A percentile compares a stretch with the other conserved stretches of the same genome.
These are phyloP conservation scores for Emberiza fucata DNA, from an alignment of 2,113 vertebrate species.

Conservation along the genomic window DNA sequence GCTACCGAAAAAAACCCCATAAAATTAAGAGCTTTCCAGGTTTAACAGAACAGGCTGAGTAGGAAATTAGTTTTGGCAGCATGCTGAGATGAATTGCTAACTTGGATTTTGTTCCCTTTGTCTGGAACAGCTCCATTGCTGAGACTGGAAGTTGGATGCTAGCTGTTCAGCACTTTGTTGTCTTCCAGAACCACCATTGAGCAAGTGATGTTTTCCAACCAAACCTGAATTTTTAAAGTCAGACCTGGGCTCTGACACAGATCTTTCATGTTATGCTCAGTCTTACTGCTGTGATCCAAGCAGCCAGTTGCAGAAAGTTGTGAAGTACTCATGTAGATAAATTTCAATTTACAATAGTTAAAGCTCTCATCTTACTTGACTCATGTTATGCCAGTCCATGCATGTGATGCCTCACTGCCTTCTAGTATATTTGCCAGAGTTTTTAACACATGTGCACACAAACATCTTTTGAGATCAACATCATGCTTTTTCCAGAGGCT, in stretches of 20 bases:
- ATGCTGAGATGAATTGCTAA: neutral
- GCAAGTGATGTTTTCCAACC: neutral
- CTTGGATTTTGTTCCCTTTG: constrained; percentile 1
- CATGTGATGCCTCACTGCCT: neutral
- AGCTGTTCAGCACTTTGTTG: neutral
- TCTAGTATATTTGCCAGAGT: neutral
- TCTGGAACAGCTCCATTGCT: constrained; percentile 13
- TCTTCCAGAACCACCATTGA: neutral
- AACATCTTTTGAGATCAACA: neutral
- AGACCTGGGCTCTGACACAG: neutral
- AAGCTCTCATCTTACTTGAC: neutral
- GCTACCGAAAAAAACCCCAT: neutral
- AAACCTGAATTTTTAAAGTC: neutral
- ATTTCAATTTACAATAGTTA: neutral
- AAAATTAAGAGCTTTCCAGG: neutral
- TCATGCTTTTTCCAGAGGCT: neutral
- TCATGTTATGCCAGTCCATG: neutral
- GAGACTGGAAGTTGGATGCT: neutral
- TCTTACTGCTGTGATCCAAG: neutral
- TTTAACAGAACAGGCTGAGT: neutral
- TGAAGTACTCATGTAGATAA: neutral
- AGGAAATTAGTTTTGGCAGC: constrained; percentile 44
- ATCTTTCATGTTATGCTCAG: neutral
- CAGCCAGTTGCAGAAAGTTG: neutral
- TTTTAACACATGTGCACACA: neutral